phyloP scores from a whole-genome alignment of 2,113 vertebrate species.

The Rousettus leschenaultii region DNA sequence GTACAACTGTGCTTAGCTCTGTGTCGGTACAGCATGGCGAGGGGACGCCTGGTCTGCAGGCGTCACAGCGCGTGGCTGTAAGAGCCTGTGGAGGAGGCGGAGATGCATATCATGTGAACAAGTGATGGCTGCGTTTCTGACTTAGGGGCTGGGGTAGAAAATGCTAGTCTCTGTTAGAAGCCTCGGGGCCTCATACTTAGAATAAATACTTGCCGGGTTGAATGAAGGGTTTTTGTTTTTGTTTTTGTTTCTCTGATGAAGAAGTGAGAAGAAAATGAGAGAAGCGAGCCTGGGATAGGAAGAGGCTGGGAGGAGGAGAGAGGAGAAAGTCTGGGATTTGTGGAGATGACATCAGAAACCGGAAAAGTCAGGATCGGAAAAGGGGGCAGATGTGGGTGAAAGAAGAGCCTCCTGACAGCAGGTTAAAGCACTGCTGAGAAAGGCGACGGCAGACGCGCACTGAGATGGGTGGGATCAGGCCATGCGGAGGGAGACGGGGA shows the following conservation, averaged over 20 bases:
- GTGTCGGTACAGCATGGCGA: neutral
- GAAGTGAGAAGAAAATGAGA: neutral
- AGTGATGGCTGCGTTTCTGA: neutral
- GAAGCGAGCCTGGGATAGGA: neutral
- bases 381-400: neutral
- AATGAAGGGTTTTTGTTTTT: too few relatives aligned
- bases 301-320: neutral
- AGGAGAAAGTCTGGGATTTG: neutral
- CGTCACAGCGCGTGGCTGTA: neutral
- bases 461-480: accelerated
- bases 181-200: neutral
- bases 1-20: neutral
- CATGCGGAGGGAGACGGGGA: accelerated
- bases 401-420: neutral
- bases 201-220: neutral
- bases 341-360: neutral
- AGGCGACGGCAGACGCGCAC: accelerated
- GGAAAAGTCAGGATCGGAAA: neutral
- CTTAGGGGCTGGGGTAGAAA: too few relatives aligned
- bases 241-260: neutral
- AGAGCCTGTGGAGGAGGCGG: neutral
- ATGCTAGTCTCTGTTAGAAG: neutral
- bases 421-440: accelerated
- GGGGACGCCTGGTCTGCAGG: neutral
- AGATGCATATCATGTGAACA: accelerated